These are phyloP conservation scores for Heliconius hewitsoni DNA, from an alignment of 1,140 invertebrate genomes.

Conservation along the genomic window DNA sequence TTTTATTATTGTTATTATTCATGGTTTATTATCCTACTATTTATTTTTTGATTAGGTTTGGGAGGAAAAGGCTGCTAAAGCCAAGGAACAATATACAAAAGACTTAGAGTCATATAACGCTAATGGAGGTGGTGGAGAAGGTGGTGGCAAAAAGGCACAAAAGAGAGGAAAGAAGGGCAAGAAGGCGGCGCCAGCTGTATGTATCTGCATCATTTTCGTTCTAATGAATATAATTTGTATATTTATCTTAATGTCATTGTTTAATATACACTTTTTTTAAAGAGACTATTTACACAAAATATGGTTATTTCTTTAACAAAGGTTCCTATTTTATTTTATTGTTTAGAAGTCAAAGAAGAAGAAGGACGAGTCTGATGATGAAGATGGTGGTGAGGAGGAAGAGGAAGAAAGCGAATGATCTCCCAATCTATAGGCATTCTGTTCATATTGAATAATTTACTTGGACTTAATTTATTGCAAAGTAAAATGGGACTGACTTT, in stretches of 20 bases:
- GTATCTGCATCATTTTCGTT: conserved; percentile 29
- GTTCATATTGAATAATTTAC: conserved; percentile 82
- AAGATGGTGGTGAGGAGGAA: conserved; percentile 77
- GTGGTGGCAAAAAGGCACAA: conserved; percentile 76
- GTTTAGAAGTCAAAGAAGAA: conserved; percentile 80
- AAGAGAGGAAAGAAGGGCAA: conserved; percentile 81
- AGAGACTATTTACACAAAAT: background rate
- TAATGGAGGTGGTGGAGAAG: conserved; percentile 83
- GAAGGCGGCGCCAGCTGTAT: conserved; percentile 77
- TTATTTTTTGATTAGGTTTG: conserved; percentile 85
- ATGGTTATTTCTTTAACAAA: conserved; percentile 13
- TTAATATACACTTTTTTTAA: background rate
- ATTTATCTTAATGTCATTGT: background rate
- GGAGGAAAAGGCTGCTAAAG: conserved; percentile 91
- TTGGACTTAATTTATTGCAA: conserved; percentile 82
- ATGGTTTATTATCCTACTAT: conserved; percentile 17
- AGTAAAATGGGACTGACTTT: conserved; percentile 78
- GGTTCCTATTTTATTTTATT: conserved; percentile 37
- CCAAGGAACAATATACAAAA: conserved; percentile 92
- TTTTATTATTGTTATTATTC: background rate
- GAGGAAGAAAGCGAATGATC: conserved; percentile 82
- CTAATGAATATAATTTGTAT: background rate
- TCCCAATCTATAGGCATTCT: conserved; percentile 69
- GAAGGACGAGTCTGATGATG: conserved; percentile 81
- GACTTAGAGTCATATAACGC: conserved; percentile 94